Evolutionary conservation across 2,797 vertebrate genomes (phyloP), one percentile per base, ranked within the genome.

Genomic region (Sebastes variabilis): DNA sequence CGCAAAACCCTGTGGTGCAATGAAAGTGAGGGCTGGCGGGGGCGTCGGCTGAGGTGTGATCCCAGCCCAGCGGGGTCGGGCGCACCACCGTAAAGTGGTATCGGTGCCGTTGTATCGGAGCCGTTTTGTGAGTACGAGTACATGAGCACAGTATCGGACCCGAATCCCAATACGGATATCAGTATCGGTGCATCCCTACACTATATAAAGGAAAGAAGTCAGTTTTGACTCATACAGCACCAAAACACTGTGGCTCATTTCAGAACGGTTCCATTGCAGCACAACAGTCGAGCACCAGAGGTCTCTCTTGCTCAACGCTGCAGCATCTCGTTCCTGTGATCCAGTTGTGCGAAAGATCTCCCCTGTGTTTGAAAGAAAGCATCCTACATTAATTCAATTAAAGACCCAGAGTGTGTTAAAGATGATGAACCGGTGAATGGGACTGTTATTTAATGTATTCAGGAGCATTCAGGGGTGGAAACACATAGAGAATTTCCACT

Each of bases 271-370:
- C 61, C 38, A 78, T 38, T 67, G 72, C 86, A 88, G 62, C 62
- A 46, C 82, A 72, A 1, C 3, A 3, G 4, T 1, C 0, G 4
- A 80, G 72, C 92, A 92, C 72, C 72, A 93, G 93, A 92, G 88
- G 93, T 90, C 92, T 74, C 87, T 82, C 8, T 75, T 75, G 86
- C 64, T 62, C 81, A 77, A 60, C 56, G 70, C 34, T 79, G 70
- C 66, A 24, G 24, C 32, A 14, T 49, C 59, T 4, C 20, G 2
- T 58, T 29, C 6, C 13, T 42, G 6, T 59, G 18, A 80, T 69
- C 13, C 22, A 30, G 16, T 10, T 20, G 2, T 66, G 16, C 16
- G 30, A 38, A 24, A 61, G 30, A 13, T 38, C 27, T 14, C 3
- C 5, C 2, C 18, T 29, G 24, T 27, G 14, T 32, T 54, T 73